Evolutionary conservation across 2,113 vertebrate genomes (phyloP), one percentile per base, ranked within the genome.

Genomic region (Campylomormyrus numenius): DNA sequence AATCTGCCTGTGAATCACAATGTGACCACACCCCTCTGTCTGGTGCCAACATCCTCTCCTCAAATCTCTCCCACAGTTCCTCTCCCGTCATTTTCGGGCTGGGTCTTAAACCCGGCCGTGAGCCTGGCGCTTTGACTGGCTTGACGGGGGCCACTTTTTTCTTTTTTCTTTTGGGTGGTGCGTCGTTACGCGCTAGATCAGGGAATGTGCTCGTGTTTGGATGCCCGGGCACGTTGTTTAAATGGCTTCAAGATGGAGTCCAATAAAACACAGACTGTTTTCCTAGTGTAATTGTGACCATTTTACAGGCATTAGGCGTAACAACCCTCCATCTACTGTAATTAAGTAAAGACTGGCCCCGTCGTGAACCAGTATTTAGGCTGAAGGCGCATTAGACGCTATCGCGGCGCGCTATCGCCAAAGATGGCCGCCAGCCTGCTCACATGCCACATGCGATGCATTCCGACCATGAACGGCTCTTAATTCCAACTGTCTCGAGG

Each of bases 11-110:
- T 95, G 7, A 96, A 96, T 96, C 94, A 95, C 95, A 95, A 96
- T 96, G 96, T 95, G 95, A 95, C 96, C 95, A 96, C 95, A 96
- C 96, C 96, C 95, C 95, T 95, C 96, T 96, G 96, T 96, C 96
- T 96, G 96, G 96, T 96, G 96, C 96, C 95, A 96, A 96, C 96
- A 95, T 95, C 96, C 95, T 96, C 95, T 96, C 96, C 96, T 95
- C 95, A 96, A 96, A 96, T 96, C 96, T 96, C 95, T 96, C 96
- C 95, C 96, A 95, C 94, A 96, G 95, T 94, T 96, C 96, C 95
- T 96, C 95, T 96, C 95, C 94, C 96, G 96, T 96, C 96, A 96
- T 96, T 96, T 97, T 96, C 96, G 7, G 96, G 96, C 96, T 96
- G 96, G 96, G 95, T 96, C 93, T 87, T 94, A 92, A 74, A 19